Conservation (phyloP, 2,797 vertebrate genomes). For the Psittacula echo region DNA sequence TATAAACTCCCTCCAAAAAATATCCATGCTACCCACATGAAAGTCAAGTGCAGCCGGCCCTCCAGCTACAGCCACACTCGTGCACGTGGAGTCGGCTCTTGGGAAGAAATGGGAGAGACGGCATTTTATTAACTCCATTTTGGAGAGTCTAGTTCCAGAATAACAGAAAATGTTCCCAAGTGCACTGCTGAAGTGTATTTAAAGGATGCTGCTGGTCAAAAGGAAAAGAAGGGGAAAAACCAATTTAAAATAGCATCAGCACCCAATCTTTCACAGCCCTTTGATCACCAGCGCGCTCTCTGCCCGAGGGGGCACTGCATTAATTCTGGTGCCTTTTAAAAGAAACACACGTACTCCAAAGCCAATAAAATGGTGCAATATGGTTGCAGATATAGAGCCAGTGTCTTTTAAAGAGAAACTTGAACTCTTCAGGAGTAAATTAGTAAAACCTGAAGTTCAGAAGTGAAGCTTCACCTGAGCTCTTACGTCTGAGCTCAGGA, state of each 20-base stretch:
- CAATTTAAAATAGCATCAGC: background rate
- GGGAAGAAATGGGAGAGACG: background rate
- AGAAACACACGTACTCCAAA: background rate
- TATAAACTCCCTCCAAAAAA: background rate
- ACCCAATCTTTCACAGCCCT: background rate
- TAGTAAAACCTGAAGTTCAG: background rate
- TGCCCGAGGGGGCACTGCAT: background rate
- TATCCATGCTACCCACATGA: background rate
- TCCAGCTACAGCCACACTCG: background rate
- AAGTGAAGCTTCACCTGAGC: background rate
- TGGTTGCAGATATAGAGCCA: background rate
- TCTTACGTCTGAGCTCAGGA: background rate
- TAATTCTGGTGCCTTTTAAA: constrained; percentile 29
- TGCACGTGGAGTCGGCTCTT: background rate
- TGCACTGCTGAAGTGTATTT: background rate
- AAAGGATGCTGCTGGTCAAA: background rate
- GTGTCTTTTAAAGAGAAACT: background rate
- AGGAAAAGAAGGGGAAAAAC: background rate
- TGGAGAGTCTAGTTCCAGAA: background rate
- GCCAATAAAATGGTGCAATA: background rate
- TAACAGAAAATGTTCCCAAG: background rate
- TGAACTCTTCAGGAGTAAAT: background rate
- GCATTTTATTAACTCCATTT: background rate
- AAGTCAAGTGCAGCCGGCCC: background rate
- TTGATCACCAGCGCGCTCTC: background rate